Evolutionary conservation across 1,140 invertebrate genomes (phyloP), one percentile per base, ranked within the genome.

Genomic region (Ceratina australensis): DNA sequence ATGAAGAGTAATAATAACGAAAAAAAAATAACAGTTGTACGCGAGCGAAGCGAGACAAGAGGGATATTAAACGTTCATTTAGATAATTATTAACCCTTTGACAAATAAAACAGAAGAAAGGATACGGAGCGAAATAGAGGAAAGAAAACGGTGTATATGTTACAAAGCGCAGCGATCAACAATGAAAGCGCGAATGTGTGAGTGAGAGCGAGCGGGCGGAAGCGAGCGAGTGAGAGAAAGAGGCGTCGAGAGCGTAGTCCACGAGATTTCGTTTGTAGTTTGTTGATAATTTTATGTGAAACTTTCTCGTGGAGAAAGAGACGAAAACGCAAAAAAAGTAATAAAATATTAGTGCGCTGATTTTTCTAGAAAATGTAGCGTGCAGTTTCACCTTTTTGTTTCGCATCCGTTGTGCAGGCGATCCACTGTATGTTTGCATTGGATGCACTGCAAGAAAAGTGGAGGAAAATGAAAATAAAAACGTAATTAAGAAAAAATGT

Each of bases 61-160:
- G 72, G 79, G 83, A 86, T 89, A 87, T 84, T 84, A 86, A 83
- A 77, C 72, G 85, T 91, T 90, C 87, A 90, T 90, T 91, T 89
- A 91, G 87, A 89, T 86, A 90, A 87, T 89, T 88, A 84, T 87
- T 87, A 87, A 86, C 78, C 82, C 82, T 85, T 86, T 87, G 81
- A 84, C 77, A 80, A 86, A 69, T 72, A 75, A 85, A 67, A 86
- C 67, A 76, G 65, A 82, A 72, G 84, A 85, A 85, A 79, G 75
- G 79, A 82, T 72, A 86, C 81, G 78, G 50, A 83, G 61, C 16
- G 68, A 83, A 84, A 83, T 73, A 83, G 64, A 75, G 54, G 52
- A 56, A 76, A 67, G 83, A 82, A 84, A 82, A 65, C 79, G 80
- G 47, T 82, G 80, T 79, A 79, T 74, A 80, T 67, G 74, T 85